phyloP scores from a whole-genome alignment of 2,888 invertebrate species.

The Microdon myrmicae region DNA sequence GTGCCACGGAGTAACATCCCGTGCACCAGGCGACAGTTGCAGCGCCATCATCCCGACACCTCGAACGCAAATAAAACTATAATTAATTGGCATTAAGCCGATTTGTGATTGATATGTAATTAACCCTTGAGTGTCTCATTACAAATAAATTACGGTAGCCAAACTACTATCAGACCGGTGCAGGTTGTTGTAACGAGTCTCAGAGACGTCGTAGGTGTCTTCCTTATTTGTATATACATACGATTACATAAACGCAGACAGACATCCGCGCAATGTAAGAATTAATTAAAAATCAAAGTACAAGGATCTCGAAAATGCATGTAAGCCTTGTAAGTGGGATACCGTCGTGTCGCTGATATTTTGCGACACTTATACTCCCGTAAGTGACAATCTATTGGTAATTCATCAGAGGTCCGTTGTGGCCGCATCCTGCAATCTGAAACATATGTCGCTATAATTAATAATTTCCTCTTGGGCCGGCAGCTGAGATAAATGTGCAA shows the following conservation, averaged over 20 bases:
- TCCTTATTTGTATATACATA: too few relatives aligned
- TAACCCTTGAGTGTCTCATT: slow-evolving; percentile 54
- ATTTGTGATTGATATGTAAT: slow-evolving; percentile 53
- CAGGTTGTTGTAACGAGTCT: slow-evolving; percentile 12
- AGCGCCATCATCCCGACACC: slow-evolving; percentile 24
- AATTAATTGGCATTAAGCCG: slow-evolving; percentile 49
- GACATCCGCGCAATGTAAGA: slow-evolving; percentile 10
- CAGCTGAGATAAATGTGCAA: slow-evolving; percentile 41
- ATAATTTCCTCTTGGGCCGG: slow-evolving; percentile 48
- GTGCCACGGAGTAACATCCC: too few relatives aligned
- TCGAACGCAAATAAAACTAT: slow-evolving; percentile 48
- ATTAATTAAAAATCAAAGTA: slow-evolving; percentile 34
- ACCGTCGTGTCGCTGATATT: slow-evolving; percentile 27
- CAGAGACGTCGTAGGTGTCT: too few relatives aligned
- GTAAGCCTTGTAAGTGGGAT: slow-evolving; percentile 28
- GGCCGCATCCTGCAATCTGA: slow-evolving; percentile 34
- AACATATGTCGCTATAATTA: slow-evolving; percentile 53
- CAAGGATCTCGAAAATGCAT: slow-evolving; percentile 35
- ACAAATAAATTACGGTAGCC: slow-evolving; percentile 52
- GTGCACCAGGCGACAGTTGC: too few relatives aligned
- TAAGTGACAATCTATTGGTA: slow-evolving; percentile 53
- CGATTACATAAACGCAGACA: too few relatives aligned
- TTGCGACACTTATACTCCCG: slow-evolving; percentile 25
- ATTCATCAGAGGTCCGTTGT: slow-evolving; percentile 44
- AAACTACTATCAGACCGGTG: slow-evolving; percentile 44